Conservation (phyloP, 1,140 invertebrate species). For the Atta colombica region DNA sequence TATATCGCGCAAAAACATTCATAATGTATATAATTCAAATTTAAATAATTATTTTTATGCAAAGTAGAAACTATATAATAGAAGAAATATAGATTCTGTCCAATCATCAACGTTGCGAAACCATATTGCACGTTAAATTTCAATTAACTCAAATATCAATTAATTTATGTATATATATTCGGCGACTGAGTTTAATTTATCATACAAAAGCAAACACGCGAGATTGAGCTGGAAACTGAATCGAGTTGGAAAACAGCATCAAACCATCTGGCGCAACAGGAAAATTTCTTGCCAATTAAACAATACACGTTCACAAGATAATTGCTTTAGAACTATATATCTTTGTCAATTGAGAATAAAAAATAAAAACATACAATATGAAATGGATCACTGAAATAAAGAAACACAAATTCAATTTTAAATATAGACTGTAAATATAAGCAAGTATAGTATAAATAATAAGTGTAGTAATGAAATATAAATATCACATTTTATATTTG, state of each 20-base stretch:
- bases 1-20: neutral
- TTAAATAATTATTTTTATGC: neutral
- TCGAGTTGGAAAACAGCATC: slow-evolving; percentile 42
- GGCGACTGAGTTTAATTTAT: slow-evolving; percentile 50
- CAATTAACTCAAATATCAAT: slow-evolving; percentile 53
- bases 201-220: slow-evolving; percentile 26
- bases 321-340: neutral
- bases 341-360: neutral
- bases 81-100: neutral
- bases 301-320: neutral
- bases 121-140: slow-evolving; percentile 39
- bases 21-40: neutral
- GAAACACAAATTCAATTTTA: neutral
- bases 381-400: neutral
- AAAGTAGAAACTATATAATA: neutral
- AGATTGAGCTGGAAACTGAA: slow-evolving; percentile 30
- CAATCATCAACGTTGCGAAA: neutral
- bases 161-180: slow-evolving; percentile 45
- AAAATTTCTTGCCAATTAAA: slow-evolving; percentile 57
- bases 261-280: slow-evolving; percentile 46
- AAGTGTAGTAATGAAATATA: neutral
- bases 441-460: neutral
- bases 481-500: neutral
- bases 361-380: neutral
- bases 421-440: neutral